Base-by-base conservation (phyloP, 2,113 vertebrate species). In the Merops nubicus region DNA sequence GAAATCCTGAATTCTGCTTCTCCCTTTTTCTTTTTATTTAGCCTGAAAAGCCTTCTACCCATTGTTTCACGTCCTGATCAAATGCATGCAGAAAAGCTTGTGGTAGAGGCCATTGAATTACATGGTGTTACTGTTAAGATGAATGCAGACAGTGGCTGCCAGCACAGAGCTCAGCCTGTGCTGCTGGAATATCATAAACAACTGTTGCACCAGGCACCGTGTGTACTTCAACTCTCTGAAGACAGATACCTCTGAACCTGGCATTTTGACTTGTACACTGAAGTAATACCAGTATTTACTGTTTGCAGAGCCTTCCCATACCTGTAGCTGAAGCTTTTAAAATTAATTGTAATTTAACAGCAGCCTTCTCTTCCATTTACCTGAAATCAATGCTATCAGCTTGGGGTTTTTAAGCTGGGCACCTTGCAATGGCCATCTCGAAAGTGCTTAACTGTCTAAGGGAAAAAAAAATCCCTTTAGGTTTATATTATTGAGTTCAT, bases 341-440 rank as follows among this genome's bases (percentile, higher is more conserved):
- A 72, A 40, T 62, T 53, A 65, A 65, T 42, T 85, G 31, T 57
- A 31, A 36, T 28, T 63, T 75, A 60, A 65, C 84, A 85, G 20
- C 34, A 68, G 65, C 45, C 31, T 87, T 92, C 47, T 85, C 14
- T 75, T 79, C 33, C 29, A 16, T 77, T 63, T 80, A n/a, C 43
- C 29, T n/a, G n/a, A 45, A 31, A 57, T n/a, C 25, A n/a, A 0
- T 0, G 0, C 77, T 62, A 6, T 53, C 70, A 65, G 57, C 65
- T 22, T 70, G n/a, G 20, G 25, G 6, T 40, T 79, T 83, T 84
- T 56, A 19, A 59, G 31, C 51, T 36, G 38, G 36, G 23, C 43
- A 51, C n/a, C 17, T 69, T 12, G 0, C 40, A 34, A 34, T 74
- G 72, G 67, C 48, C 86, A 22, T 85, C 68, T 88, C 34, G 21